Conservation (phyloP, 2,888 invertebrate genomes). For the Psococerastis gibbosa region DNA sequence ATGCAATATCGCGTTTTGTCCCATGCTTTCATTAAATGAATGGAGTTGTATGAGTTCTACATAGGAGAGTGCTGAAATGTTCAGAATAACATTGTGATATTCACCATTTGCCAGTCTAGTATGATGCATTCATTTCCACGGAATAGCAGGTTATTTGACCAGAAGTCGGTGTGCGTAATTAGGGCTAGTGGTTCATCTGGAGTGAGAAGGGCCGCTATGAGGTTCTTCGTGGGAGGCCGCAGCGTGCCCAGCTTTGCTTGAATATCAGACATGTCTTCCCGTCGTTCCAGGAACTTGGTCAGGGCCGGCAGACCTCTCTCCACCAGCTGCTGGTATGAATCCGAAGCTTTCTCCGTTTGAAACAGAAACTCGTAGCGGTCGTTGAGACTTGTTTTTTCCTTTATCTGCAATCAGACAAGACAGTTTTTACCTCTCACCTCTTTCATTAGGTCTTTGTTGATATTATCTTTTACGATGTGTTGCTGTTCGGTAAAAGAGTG, state of each 20-base stretch:
- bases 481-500: too few relatives aligned
- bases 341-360: constrained; percentile 57
- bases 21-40: too few relatives aligned
- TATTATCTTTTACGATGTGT: too few relatives aligned
- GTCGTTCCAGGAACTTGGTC: constrained; percentile 41
- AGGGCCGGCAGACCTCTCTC: constrained; percentile 58
- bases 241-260: constrained; percentile 37
- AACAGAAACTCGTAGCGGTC: constrained; percentile 48
- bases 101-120: constrained; percentile 68
- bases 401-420: constrained; percentile 13
- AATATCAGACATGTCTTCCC: constrained; percentile 41
- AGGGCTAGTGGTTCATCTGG: constrained; percentile 54
- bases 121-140: constrained; percentile 43
- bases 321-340: constrained; percentile 59
- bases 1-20: too few relatives aligned
- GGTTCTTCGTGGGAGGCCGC: constrained; percentile 46
- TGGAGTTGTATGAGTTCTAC: too few relatives aligned
- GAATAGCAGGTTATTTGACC: constrained; percentile 63
- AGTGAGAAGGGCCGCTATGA: constrained; percentile 47
- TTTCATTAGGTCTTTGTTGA: too few relatives aligned
- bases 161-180: constrained; percentile 66
- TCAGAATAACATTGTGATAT: too few relatives aligned
- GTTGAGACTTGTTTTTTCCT: constrained; percentile 26
- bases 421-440: too few relatives aligned
- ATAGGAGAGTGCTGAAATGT: too few relatives aligned